A percentile compares a stretch with the other conserved stretches of the same genome.
Evolutionary conservation across 2,113 vertebrate genomes (phyloP).

Genomic region (Gopherus flavomarginatus): DNA sequence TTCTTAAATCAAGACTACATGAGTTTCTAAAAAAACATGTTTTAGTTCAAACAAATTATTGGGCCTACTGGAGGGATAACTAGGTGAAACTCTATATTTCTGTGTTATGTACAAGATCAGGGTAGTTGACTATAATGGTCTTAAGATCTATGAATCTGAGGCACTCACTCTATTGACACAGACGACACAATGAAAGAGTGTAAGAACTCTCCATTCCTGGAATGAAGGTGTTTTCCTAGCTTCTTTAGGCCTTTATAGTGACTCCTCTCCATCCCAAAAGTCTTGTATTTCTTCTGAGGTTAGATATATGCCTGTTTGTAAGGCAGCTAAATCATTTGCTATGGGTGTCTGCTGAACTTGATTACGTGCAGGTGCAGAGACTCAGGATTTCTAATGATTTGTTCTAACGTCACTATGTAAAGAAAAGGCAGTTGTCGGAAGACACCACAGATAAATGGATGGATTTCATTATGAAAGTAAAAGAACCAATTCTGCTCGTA

Average conservation of each 20-base stretch:
- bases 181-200: neutral
- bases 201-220: neutral
- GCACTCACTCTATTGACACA: neutral
- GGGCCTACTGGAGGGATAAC: neutral
- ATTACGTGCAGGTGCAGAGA: neutral
- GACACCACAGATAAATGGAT: neutral
- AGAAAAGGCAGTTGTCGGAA: neutral
- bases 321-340: neutral
- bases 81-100: neutral
- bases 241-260: neutral
- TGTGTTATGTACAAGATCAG: neutral
- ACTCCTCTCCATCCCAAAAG: neutral
- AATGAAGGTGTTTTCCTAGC: neutral
- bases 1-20: neutral
- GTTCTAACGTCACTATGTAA: neutral
- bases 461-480: neutral
- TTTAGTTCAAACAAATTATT: neutral
- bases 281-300: neutral
- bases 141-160: neutral
- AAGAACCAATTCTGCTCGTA: neutral
- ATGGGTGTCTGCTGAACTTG: neutral
- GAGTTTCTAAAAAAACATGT: neutral
- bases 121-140: neutral
- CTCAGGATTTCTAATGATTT: fast-evolving
- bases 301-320: neutral